phyloP scores from a whole-genome alignment of 92 coral and sea anemone species.

The Plumapathes pennacea region DNA sequence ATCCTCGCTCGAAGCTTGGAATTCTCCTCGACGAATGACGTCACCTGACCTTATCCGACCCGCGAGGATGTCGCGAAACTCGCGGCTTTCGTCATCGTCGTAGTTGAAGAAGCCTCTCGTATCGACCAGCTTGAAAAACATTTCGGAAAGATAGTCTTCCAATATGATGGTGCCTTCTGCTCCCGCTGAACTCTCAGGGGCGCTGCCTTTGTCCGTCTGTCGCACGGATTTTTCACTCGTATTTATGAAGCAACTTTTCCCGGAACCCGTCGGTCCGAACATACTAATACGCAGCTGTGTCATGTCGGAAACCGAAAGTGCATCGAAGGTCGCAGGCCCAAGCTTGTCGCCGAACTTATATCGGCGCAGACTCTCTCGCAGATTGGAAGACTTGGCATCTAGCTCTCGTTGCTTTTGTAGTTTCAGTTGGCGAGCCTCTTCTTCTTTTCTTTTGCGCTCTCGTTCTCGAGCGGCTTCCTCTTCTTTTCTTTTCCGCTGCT shows the following conservation, averaged over 20 bases:
- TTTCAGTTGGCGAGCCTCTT: slow-evolving; percentile 4
- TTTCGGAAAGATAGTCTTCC: slow-evolving; percentile 50
- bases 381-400: slow-evolving; percentile 10
- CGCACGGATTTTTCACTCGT: slow-evolving; percentile 55
- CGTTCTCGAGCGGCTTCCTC: slow-evolving; percentile 3
- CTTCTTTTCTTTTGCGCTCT: slow-evolving; percentile 10
- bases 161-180: slow-evolving; percentile 59
- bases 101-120: slow-evolving; percentile 67
- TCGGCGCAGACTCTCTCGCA: slow-evolving; percentile 26
- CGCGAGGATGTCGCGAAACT: slow-evolving; percentile 50
- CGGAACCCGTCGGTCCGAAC: slow-evolving; percentile 70
- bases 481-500: background rate
- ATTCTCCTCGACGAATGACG: slow-evolving; percentile 25
- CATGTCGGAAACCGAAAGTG: slow-evolving; percentile 14
- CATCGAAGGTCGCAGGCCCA: slow-evolving; percentile 2
- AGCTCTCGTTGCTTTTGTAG: slow-evolving; percentile 6
- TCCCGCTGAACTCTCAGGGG: slow-evolving; percentile 51
- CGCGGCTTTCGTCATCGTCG: slow-evolving; percentile 42
- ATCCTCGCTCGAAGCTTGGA: no score
- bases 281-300: slow-evolving; percentile 52
- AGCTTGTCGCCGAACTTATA: slow-evolving; percentile 52
- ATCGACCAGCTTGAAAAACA: slow-evolving; percentile 55
- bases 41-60: slow-evolving; percentile 60
- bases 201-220: slow-evolving; percentile 52
- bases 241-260: slow-evolving; percentile 68